phyloP scores from a whole-genome alignment of 2,888 invertebrate genomes.

The Augochlorella aurata region DNA sequence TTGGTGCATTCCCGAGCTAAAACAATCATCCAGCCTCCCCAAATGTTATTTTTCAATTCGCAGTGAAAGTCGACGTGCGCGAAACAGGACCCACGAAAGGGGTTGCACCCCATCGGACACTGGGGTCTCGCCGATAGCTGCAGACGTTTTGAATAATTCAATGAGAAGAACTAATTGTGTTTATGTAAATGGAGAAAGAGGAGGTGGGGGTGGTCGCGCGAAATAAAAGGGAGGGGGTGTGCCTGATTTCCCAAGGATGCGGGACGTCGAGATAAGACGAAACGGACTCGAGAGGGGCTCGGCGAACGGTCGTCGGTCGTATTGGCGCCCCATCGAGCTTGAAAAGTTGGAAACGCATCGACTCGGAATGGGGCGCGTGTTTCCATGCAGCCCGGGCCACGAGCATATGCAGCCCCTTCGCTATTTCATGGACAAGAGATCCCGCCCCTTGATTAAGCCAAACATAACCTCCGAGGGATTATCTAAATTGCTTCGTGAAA shows the following conservation, averaged over 20 bases:
- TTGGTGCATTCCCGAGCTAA: not conserved
- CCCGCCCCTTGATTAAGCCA: conserved; percentile 76
- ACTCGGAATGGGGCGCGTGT: conserved; percentile 37
- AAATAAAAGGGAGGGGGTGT: conserved; percentile 20
- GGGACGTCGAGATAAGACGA: conserved; percentile 59
- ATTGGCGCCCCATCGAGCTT: conserved; percentile 37
- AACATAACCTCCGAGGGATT: conserved; percentile 77
- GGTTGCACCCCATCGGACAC: conserved; percentile 40
- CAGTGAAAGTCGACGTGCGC: conserved; percentile 63
- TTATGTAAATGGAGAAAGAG: conserved; percentile 75
- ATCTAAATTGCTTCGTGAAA: conserved; percentile 80
- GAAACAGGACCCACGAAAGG: conserved; percentile 59
- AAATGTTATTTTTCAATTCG: conserved; percentile 62
- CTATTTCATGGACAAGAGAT: conserved; percentile 70
- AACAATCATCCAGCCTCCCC: not conserved
- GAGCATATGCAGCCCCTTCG: conserved; percentile 74
- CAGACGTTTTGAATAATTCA: conserved; percentile 79
- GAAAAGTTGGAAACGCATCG: conserved; percentile 59
- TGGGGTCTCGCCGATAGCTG: conserved; percentile 60
- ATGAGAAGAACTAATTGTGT: conserved; percentile 79
- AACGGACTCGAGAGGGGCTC: conserved; percentile 43
- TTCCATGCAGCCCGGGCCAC: conserved; percentile 43
- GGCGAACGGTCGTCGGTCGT: conserved; percentile 13
- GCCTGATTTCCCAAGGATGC: conserved; percentile 78
- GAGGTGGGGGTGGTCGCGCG: conserved; percentile 13